Base-by-base conservation (phyloP, 2,113 vertebrate species). In the Antidorcas marsupialis region DNA sequence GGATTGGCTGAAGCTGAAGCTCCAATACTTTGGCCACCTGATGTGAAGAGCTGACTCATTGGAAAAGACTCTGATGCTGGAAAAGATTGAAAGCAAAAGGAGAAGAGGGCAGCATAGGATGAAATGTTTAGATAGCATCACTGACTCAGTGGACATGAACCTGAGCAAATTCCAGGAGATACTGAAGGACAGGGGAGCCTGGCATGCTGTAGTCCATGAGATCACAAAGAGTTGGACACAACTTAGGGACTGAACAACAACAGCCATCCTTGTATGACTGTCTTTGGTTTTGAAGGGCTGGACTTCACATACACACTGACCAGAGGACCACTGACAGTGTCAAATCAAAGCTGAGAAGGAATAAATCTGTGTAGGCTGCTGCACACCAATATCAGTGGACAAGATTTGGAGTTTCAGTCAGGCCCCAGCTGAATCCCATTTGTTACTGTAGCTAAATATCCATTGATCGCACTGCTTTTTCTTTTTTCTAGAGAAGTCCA, bases 381-480 rank as follows among this genome's bases (percentile, higher is more conserved):
- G 91, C 99, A 99, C 97, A 99, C 99, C 83, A 99, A 99, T 39
- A 98, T 99, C 97, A 99, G 99, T 64, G 99, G 99, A 98, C 99
- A 12, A 99, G 99, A 98, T 99, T 99, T 91, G 99, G 99, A 74
- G 99, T 99, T 28, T 99, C 99, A 67, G 99, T 99, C 99, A 25
- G 99, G 99, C 28, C 99, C 98, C 98, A 99, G 99, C 88, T 99
- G 99, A 98, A 99, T 99, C 91, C 99, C 99, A 94, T 99, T 99
- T 97, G 99, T 99, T 92, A 99, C 99, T 59, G 99, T 98, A 30
- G 99, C 99, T 96, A 99, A 99, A 85, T 93, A 99, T 99, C 99
- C 98, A 98, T 99, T 97, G 99, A 99, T 98, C 96, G 99, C 94
- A 99, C 98, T 97, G 98, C 99, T 39, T 71, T 67, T 67, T 21